Percentiles rank a stretch among this genome's conserved stretches.
phyloP scores from a whole-genome alignment of 2,113 vertebrate genomes.

The Sphyrna mokarran region DNA sequence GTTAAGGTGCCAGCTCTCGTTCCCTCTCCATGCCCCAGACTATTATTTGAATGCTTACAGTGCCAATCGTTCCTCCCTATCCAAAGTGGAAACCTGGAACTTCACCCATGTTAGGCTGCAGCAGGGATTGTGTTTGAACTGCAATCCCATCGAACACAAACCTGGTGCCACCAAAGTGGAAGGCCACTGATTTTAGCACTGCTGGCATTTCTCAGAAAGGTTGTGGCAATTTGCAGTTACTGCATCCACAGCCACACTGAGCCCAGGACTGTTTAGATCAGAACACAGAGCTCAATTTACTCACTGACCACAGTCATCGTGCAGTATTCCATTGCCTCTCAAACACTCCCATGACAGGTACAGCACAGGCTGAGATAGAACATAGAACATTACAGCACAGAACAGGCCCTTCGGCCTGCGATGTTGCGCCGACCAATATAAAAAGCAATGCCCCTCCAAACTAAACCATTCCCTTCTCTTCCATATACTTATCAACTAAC shows the following conservation, averaged over 20 bases:
- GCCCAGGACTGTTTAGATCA: neutral
- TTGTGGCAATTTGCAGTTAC: neutral
- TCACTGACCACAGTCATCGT: neutral
- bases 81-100: neutral
- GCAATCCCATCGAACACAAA: no score
- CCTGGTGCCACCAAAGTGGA: neutral
- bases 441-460: no score
- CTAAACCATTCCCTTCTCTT: no score
- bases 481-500: no score
- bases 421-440: no score
- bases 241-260: neutral
- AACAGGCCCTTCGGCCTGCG: no score
- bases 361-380: no score
- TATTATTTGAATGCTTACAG: neutral
- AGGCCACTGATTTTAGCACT: neutral
- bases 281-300: neutral
- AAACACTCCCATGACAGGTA: no score
- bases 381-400: no score
- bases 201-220: neutral
- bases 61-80: neutral
- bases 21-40: neutral
- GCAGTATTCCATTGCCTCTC: no score
- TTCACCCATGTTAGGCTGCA: neutral
- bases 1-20: neutral
- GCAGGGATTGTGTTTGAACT: neutral